phyloP scores from a whole-genome alignment of 2,797 vertebrate species.

The Loriculus beryllinus region DNA sequence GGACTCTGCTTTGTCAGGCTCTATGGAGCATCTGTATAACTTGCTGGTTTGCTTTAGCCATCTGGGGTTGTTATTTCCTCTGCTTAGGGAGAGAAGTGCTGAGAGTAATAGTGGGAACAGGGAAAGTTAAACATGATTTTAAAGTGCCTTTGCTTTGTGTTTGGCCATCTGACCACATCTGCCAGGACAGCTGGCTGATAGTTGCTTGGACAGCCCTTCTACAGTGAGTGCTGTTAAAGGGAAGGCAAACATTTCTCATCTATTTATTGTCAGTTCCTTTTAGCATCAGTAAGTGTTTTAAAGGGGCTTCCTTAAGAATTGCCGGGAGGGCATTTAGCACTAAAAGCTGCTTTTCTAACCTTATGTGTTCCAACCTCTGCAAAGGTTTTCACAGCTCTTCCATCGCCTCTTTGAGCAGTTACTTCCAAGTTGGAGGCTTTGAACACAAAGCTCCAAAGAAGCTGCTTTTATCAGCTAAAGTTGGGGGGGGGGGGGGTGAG shows the following conservation, averaged over 20 bases:
- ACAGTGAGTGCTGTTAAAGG: neutral
- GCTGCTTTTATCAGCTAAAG: neutral
- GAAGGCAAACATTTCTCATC: neutral
- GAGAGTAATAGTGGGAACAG: neutral
- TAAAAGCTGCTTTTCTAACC: neutral
- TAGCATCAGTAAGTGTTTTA: neutral
- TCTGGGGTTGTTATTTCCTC: neutral
- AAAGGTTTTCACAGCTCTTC: neutral
- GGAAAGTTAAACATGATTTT: neutral
- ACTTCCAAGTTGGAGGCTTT: neutral
- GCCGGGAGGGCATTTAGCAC: neutral
- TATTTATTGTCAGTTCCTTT: neutral
- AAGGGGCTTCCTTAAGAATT: neutral
- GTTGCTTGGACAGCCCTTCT: neutral
- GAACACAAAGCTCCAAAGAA: neutral
- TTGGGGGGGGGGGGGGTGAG: neutral
- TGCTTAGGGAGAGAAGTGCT: neutral
- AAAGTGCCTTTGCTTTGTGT: neutral
- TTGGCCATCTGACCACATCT: slow-evolving; percentile 8
- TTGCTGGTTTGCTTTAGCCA: slow-evolving; percentile 22
- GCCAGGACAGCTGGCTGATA: neutral
- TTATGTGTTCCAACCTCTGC: neutral
- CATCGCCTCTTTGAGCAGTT: neutral
- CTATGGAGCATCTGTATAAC: neutral
- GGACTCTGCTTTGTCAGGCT: neutral